A percentile compares a stretch with the other conserved stretches of the same genome.
Conservation (phyloP, 2,113 vertebrate genomes). For the Odocoileus virginianus region DNA sequence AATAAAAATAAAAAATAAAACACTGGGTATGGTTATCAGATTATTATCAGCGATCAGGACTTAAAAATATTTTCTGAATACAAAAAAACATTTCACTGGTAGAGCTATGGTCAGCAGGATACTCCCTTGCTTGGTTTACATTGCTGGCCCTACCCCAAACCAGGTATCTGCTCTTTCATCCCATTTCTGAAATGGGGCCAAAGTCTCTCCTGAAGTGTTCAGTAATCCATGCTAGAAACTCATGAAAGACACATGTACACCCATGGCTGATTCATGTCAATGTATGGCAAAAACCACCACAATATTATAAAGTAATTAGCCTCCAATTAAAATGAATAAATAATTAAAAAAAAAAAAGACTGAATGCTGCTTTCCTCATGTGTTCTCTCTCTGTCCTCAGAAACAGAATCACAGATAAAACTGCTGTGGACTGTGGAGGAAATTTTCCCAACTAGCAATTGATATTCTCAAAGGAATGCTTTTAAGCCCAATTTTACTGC, state of each 20-base stretch:
- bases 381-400: background rate
- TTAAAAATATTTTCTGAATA: background rate
- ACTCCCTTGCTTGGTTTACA: background rate
- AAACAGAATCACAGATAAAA: background rate
- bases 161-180: background rate
- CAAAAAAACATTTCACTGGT: background rate
- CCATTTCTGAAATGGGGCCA: background rate
- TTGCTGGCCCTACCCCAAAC: background rate
- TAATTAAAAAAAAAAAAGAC: too few relatives aligned
- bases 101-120: background rate
- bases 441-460: background rate
- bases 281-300: background rate
- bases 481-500: background rate
- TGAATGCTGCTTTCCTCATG: background rate
- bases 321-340: background rate
- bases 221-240: background rate
- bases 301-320: background rate
- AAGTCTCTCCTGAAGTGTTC: background rate
- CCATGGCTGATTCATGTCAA: background rate
- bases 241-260: background rate
- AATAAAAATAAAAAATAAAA: rapidly evolving
- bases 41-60: background rate
- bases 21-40: background rate
- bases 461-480: background rate
- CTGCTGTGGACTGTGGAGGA: too few relatives aligned